Conservation (phyloP, 2,797 vertebrate species). For the Argya squamiceps region DNA sequence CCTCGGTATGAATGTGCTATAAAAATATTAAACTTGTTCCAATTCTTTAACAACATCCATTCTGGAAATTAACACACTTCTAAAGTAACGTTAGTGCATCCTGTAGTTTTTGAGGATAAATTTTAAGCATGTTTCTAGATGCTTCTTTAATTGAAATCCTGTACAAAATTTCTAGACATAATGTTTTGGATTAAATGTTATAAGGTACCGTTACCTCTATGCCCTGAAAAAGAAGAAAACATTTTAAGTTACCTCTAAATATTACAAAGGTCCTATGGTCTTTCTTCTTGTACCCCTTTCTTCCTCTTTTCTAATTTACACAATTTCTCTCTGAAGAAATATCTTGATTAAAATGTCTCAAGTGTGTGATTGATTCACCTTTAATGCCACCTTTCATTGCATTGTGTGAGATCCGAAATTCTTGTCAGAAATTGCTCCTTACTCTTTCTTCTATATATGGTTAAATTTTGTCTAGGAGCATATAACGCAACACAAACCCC, state of each 20-base stretch:
- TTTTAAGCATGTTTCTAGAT: neutral
- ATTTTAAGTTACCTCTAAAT: neutral
- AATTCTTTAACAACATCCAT: neutral
- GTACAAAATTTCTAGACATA: neutral
- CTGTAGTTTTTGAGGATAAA: neutral
- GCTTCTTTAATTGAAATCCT: neutral
- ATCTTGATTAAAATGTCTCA: neutral
- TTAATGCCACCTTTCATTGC: neutral
- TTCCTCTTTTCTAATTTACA: neutral
- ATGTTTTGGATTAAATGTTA: neutral
- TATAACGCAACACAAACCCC: neutral
- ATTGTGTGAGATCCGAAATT: neutral
- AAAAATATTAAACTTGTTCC: neutral
- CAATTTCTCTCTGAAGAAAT: neutral
- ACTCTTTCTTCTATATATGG: neutral
- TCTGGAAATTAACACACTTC: neutral
- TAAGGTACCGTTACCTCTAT: neutral
- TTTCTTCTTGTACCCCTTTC: neutral
- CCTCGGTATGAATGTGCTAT: neutral
- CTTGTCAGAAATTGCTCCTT: neutral
- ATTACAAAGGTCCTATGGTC: neutral
- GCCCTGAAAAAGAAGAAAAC: neutral
- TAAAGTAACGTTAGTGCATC: accelerated
- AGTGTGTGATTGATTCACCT: neutral
- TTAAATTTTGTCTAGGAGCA: neutral